Base-by-base conservation (phyloP, 2,113 vertebrate species). In the Ophiodon elongatus region DNA sequence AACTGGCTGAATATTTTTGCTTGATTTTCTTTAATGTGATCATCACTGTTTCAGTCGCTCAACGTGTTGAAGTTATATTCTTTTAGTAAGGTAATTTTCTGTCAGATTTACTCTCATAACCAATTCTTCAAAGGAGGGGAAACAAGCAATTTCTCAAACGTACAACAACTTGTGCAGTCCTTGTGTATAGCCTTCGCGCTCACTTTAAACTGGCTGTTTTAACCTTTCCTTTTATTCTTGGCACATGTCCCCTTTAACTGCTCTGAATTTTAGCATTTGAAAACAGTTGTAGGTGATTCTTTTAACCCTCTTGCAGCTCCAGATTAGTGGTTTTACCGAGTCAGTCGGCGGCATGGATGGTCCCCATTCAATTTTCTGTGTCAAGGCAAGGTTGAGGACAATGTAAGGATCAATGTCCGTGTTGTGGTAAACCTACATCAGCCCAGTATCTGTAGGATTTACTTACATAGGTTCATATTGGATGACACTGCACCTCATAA, bases 11-110 rank as follows among this genome's bases (percentile, higher is more conserved):
- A 94, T 90, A 90, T 92, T 89, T 85, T 72, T 45, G 62, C 76
- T 88, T 89, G 77, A 88, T 91, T 90, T 91, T 74, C 80, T 89
- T 88, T 88, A 89, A 91, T 86, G 72, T 82, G 85, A 90, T 90
- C 85, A 88, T 86, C 79, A 78, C 81, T 71, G 80, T 90, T 89
- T 83, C 83, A 72, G 77, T 76, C 29, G 21, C 89, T 83, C 78
- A 67, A 59, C 27, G 50, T 85, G 86, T 85, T 76, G 41, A 79
- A 85, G 80, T 85, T 81, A 85, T 67, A 79, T 89, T 91, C 82
- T 91, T 89, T 91, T 80, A 83, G 80, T 85, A 70, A 79, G 90
- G 80, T 89, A 79, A 82, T 92, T 88, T 91, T 91, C 81, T 85
- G 88, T 82, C 80, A 84, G 81, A 85, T 92, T 92, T 87, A 89